Base-by-base conservation (phyloP, 2,113 vertebrate genomes). In the Cheirogaleus medius region DNA sequence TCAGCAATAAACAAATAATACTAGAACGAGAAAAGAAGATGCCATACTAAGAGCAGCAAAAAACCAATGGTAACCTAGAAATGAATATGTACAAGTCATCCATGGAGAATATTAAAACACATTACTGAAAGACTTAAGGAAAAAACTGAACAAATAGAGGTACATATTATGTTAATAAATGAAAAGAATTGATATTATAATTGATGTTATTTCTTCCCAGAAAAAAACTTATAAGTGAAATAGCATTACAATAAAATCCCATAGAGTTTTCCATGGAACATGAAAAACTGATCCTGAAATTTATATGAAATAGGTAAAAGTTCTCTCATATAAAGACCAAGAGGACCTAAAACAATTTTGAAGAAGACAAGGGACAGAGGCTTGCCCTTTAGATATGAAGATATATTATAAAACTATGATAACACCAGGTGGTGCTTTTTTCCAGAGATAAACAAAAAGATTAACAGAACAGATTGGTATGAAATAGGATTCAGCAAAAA, bases 171-270 rank as follows among this genome's bases (percentile, higher is more conserved):
- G 29, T 78, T 93, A 73, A 54, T 54, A 87, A 34, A 58, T 63
- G 25, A 12, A 84, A 87, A 88, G 10, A 71, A 63, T 8, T 87
- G 34, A 17, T 87, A 78, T 27, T 78, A 1, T 76, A 91, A 63
- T 66, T 49, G 44, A 91, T 37, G 25, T 56, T 44, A 83, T 94
- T 94, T 92, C 27, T 89, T 84, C 13, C 37, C 47, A 32, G 27
- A 6, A 42, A 87, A 8, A 49, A 90, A 39, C 2, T 78, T 87
- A 81, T 3, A 81, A 96, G 87, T 49, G 93, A 52, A 94, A 63
- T 68, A 92, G 68, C 37, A 71, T 86, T 73, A 20, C 84, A 95
- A 64, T 84, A 89, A 86, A 94, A 89, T 89, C 23, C 44, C 78
- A 73, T 44, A 69, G 56, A 68, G 18, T 76, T 85, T 82, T 89